phyloP scores from a whole-genome alignment of 2,113 vertebrate species.

The Scatophagus argus region DNA sequence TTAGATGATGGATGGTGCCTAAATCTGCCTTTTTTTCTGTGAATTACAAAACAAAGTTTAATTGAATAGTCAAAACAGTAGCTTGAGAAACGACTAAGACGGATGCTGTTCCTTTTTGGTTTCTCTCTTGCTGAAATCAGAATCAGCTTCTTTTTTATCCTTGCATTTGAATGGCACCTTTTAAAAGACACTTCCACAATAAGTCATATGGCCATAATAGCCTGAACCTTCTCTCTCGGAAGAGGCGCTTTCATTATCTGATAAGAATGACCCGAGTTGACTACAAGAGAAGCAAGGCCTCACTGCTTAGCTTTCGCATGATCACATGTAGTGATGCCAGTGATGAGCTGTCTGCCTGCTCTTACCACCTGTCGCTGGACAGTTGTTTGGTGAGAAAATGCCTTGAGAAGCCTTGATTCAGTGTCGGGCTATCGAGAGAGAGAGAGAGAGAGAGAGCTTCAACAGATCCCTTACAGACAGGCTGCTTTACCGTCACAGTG shows the following conservation, averaged over 20 bases:
- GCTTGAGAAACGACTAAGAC: background rate
- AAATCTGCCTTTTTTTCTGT: background rate
- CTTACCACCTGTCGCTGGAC: slow-evolving; percentile 5
- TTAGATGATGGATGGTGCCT: slow-evolving; percentile 11
- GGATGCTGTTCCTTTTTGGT: background rate
- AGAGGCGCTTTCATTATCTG: slow-evolving; percentile 50
- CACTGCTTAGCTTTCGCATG: slow-evolving; percentile 15
- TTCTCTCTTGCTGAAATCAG: background rate
- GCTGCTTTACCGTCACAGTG: slow-evolving; percentile 70
- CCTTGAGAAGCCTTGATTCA: slow-evolving; percentile 29
- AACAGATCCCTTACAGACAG: slow-evolving; percentile 56
- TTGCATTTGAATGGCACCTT: slow-evolving; percentile 21
- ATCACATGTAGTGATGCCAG: slow-evolving; percentile 1
- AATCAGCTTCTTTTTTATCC: slow-evolving; percentile 24
- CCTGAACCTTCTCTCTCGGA: slow-evolving; percentile 9
- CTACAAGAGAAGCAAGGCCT: background rate
- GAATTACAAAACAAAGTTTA: slow-evolving; percentile 20
- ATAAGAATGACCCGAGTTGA: slow-evolving; percentile 36
- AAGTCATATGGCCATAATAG: slow-evolving; percentile 6
- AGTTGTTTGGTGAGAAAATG: slow-evolving; percentile 51
- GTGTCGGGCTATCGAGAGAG: background rate
- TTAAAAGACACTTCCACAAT: slow-evolving; percentile 24
- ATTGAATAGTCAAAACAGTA: background rate
- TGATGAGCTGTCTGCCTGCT: slow-evolving; percentile 37
- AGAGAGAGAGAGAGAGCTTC: slow-evolving; percentile 31